Percentiles rank a stretch among this genome's conserved stretches.
phyloP scores from a whole-genome alignment of 1,140 invertebrate species.

The Drosophila rufa region DNA sequence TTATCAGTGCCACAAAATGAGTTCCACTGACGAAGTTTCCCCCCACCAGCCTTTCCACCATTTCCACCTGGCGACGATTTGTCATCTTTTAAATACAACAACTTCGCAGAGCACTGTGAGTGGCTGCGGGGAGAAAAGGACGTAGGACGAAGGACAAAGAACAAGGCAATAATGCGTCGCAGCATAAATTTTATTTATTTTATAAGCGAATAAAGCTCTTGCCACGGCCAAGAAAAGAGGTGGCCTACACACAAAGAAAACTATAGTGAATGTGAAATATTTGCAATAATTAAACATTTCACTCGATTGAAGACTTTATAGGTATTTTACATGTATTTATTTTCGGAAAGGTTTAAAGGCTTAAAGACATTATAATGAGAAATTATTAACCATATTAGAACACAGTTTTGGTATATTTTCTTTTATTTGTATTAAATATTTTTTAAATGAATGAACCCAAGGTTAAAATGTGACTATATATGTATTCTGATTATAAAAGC shows the following conservation, averaged over 20 bases:
- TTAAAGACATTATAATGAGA: too few relatives aligned
- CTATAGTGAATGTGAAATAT: neutral
- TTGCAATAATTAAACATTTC: neutral
- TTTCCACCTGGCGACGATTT: slow-evolving; percentile 78
- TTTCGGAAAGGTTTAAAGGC: too few relatives aligned
- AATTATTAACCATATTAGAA: too few relatives aligned
- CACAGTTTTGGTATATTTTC: too few relatives aligned
- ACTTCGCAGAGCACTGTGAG: slow-evolving; percentile 28
- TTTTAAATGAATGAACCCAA: too few relatives aligned
- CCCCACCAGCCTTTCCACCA: slow-evolving; percentile 1
- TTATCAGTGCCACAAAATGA: slow-evolving; percentile 82
- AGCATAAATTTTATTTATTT: slow-evolving; percentile 84
- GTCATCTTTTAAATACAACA: slow-evolving; percentile 82
- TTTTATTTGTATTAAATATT: too few relatives aligned
- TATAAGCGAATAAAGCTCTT: slow-evolving; percentile 76
- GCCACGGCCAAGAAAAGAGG: slow-evolving; percentile 58
- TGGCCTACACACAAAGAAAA: slow-evolving; percentile 29
- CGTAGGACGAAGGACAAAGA: slow-evolving; percentile 56
- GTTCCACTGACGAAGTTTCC: slow-evolving; percentile 46
- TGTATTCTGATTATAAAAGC: too few relatives aligned
- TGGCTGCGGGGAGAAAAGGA: slow-evolving; percentile 13
- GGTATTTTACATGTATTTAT: too few relatives aligned
- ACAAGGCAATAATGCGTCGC: slow-evolving; percentile 81
- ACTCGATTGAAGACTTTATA: neutral
- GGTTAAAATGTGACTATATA: too few relatives aligned